Base-by-base conservation (phyloP, 2,797 vertebrate genomes). In the Phoxinus dragarum region DNA sequence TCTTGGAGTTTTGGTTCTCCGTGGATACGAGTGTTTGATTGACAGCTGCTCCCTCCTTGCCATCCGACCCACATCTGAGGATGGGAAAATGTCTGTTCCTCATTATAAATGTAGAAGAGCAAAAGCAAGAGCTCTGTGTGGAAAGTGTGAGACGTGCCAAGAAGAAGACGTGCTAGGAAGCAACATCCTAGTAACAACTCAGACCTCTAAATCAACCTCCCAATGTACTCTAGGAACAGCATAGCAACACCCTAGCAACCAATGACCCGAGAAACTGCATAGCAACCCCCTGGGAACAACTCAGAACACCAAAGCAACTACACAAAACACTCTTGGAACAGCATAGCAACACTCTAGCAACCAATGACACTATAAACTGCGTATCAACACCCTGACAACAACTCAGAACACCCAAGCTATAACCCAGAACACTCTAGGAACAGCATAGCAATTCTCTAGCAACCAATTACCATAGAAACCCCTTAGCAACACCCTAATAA, bases 1-100 rank as follows among this genome's bases (percentile, higher is more conserved):
- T 89, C 80, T 56, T 23, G 78, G 3, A 83, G 71, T 79, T 88
- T 83, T 88, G 90, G 71, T 87, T 85, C 80, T 84, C 86, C 80
- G 81, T 40, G 27, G 82, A 90, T 88, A 76, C 82, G 81, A 85
- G 91, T 80, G 72, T 73, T 79, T 79, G 82, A 81, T 44, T 72
- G 67, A 82, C 80, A 72, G 80, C 14, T 12, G 10, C 67, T 81
- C 80, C 36, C 67, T 81, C 5, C 5, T 40, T 69, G 47, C 36
- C 67, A 56, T 72, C 49, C 44, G 68, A 59, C 68, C 68, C 27
- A 44, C 69, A 74, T 82, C 69, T 82, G 2, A 61, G 27, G 34
- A 81, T 49, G 47, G 44, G 68, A 38, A 52, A 69, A 71, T 16
- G 38, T 82, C 80, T 72, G 80, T 72, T 82, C 5, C 49, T 72